Conservation (phyloP, 2,113 vertebrate species). For the Crotalus viridis region DNA sequence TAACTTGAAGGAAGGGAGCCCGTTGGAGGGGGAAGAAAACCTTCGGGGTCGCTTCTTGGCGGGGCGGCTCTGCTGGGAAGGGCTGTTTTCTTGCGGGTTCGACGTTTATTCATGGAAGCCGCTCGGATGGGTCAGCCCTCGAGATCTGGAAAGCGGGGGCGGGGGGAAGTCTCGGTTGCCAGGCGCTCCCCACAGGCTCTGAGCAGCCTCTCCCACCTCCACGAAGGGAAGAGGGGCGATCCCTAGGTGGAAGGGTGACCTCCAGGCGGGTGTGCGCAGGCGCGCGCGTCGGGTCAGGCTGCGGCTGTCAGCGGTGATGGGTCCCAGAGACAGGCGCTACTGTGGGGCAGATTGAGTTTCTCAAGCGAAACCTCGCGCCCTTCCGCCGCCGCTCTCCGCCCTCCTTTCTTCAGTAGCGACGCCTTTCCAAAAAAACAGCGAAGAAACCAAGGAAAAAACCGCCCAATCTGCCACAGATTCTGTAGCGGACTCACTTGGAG, state of each 20-base stretch:
- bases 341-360: constrained; percentile 91
- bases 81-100: not conserved
- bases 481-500: not conserved
- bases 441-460: not conserved
- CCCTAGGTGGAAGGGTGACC: not conserved
- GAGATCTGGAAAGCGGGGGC: not conserved
- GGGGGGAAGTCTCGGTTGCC: not conserved
- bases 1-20: not conserved
- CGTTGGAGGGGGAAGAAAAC: not conserved
- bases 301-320: constrained; percentile 85
- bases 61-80: not conserved
- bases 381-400: constrained; percentile 49
- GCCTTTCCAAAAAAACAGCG: constrained; percentile 53
- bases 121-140: not conserved
- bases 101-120: not conserved
- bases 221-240: not conserved
- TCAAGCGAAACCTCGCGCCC: constrained; percentile 75
- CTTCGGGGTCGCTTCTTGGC: not conserved
- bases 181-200: not conserved
- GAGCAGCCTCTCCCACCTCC: not conserved
- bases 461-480: not conserved
- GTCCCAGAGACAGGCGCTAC: constrained; percentile 88
- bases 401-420: constrained; percentile 77
- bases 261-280: not conserved
- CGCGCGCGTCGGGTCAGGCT: constrained; percentile 33